Base-by-base conservation (phyloP, 2,113 vertebrate species). In the Toxostoma redivivum region DNA sequence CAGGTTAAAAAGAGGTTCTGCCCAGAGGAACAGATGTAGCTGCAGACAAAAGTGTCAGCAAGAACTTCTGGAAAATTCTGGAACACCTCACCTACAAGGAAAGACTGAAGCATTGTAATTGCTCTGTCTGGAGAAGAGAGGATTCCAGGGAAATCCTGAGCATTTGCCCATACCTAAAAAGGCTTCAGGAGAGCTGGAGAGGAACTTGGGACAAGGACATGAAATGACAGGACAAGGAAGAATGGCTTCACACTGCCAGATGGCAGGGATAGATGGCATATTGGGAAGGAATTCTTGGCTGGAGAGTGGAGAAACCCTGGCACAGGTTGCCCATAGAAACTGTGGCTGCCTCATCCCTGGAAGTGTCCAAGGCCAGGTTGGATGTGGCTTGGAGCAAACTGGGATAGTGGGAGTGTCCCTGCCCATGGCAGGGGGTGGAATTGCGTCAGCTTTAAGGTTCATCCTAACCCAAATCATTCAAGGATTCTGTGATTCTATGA, bases 381-480 rank as follows among this genome's bases (percentile, higher is more conserved):
- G 17, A 47, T 0, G 0, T 8, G 21, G 7, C 54, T 54, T 35
- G 38, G 54, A 89, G 40, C 21, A 82, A 19, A 1, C 25, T 54
- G 40, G 14, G 7, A 2, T 6, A 47, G 21, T 7, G 15, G 25
- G 5, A 89, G 9, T 28, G 12, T 48, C 17, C 25, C 47, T 69
- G 35, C 15, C 25, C 4, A 14, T 8, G n/a, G 10, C 40, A 83
- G 3, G 4, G 24, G 3, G 2, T 56, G 25, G 25, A 42, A 61
- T 2, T 18, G 19, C 15, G 19, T 31, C 15, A 12, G 5, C 7
- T 82, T 47, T 42, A 54, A 28, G 15, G 25, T 20, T 33, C 22
- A 22, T 61, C 48, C 35, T 47, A 53, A 40, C 7, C 11, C 47
- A 61, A 69, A 27, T 18, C 22, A 16, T 27, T 19, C 25, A 16